Percentiles rank a stretch among this genome's conserved stretches.
phyloP scores from a whole-genome alignment of 2,113 vertebrate genomes.

The Nycticorax nycticorax region DNA sequence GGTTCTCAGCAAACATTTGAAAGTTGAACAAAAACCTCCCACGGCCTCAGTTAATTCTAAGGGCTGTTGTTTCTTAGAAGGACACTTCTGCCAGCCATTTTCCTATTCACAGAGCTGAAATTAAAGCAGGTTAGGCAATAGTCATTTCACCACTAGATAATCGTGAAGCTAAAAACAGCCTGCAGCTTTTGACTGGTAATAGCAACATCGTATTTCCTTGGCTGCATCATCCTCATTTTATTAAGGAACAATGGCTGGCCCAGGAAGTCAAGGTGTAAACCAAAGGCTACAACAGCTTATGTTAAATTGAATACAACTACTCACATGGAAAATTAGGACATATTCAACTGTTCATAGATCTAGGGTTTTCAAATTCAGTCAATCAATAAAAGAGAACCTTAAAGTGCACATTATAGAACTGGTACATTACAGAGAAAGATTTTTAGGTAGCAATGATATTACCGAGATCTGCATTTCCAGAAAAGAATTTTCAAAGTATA shows the following conservation, averaged over 20 bases:
- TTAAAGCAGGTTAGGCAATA: not conserved
- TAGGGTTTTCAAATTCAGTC: not conserved
- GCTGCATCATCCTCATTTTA: not conserved
- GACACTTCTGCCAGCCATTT: not conserved
- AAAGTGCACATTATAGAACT: not conserved
- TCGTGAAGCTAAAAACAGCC: not conserved
- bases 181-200: not conserved
- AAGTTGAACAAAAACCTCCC: not conserved
- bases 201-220: not conserved
- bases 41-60: not conserved
- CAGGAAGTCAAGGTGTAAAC: not conserved
- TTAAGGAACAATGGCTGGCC: not conserved
- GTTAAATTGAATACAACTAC: not conserved
- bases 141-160: not conserved
- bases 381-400: not conserved
- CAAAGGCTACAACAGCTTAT: not conserved
- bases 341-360: not conserved
- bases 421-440: not conserved
- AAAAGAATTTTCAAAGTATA: not conserved
- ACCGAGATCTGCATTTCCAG: not conserved
- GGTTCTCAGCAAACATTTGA: not conserved
- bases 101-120: not conserved
- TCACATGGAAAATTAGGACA: not conserved
- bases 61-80: not conserved
- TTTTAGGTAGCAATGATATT: not conserved